Conservation (phyloP, 2,113 vertebrate genomes). For the Candoia aspera region DNA sequence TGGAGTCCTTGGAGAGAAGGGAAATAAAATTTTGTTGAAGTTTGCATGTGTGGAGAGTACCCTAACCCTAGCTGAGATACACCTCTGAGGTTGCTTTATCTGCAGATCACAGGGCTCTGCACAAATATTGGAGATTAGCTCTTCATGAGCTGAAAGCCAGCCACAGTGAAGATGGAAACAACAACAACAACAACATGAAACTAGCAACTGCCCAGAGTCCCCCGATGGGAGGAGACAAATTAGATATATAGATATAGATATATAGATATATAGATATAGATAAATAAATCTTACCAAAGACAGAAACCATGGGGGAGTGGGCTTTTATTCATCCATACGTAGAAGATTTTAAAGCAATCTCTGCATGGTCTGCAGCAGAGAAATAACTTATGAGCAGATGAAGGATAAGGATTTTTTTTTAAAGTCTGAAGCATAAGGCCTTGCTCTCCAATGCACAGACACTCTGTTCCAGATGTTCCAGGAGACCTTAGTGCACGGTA, state of each 20-base stretch:
- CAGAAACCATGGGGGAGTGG: slow-evolving; percentile 50
- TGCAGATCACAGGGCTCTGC: slow-evolving; percentile 38
- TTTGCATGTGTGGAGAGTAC: not conserved
- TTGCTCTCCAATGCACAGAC: not conserved
- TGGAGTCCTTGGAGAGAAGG: not conserved
- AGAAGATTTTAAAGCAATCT: not conserved
- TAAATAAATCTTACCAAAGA: slow-evolving; percentile 30
- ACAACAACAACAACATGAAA: no score
- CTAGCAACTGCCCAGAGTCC: no score
- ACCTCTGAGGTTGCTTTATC: slow-evolving; percentile 40
- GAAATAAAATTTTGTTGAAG: not conserved
- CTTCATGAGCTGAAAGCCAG: slow-evolving; percentile 40
- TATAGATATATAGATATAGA: no score
- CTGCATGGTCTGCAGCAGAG: not conserved
- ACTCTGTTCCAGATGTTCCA: not conserved
- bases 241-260: no score
- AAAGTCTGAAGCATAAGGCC: no score
- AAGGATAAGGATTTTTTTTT: not conserved
- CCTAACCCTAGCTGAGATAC: accelerated
- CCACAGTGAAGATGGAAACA: no score
- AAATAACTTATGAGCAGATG: not conserved
- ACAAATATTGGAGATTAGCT: slow-evolving; percentile 23
- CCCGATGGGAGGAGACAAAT: no score
- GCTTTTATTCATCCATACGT: slow-evolving; percentile 44
- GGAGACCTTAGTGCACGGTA: not conserved